Base-by-base conservation (phyloP, 2,888 invertebrate species). In the Drosophila mimica region DNA sequence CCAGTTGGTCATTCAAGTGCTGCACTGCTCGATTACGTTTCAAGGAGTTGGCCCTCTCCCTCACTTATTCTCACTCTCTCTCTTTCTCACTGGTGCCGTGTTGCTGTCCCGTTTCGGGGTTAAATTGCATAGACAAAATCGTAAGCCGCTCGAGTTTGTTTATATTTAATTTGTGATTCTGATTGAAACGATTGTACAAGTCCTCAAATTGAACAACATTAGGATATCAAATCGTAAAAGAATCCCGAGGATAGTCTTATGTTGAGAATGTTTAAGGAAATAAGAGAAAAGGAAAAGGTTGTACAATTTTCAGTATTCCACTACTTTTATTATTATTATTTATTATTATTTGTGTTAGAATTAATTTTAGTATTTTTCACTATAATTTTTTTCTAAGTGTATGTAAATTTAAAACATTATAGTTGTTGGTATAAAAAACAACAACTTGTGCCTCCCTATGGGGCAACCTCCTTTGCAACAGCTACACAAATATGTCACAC, bases 1-100 rank as follows among this genome's bases (percentile, higher is more conserved):
- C 78, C 88, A 83, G 86, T 83, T 82, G 90, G 85, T 90, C 85
- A 90, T 90, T 90, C 85, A 85, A 86, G 88, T 85, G 86, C 88
- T 74, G 80, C 88, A 89, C 86, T 88, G 86, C 68, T 80, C 90
- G 85, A 86, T 86, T 90, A 86, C 88, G 62, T 86, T 86, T 86
- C 86, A 90, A 86, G 85, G 85, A 83, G 80, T 58, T 71, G 36
- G 40, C 58, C 69, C 38, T n/a, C 34, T 43, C 30, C 51, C 53
- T 61, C 34, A 49, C 54, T 15, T 28, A n/a, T 28, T 11, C 15
- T 25, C 30, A 13, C 20, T 28, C 52, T 49, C 48, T 11, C 53
- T 13, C 20, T 30, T 9, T 30, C 17, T n/a, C 20, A 25, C 7
- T 48, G 6, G 25, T 25, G 25, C 7, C 8, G 7, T 34, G 8